Evolutionary conservation across 2,797 vertebrate species (phyloP), one percentile per base, ranked within the genome.

Genomic region (Catharus ustulatus): DNA sequence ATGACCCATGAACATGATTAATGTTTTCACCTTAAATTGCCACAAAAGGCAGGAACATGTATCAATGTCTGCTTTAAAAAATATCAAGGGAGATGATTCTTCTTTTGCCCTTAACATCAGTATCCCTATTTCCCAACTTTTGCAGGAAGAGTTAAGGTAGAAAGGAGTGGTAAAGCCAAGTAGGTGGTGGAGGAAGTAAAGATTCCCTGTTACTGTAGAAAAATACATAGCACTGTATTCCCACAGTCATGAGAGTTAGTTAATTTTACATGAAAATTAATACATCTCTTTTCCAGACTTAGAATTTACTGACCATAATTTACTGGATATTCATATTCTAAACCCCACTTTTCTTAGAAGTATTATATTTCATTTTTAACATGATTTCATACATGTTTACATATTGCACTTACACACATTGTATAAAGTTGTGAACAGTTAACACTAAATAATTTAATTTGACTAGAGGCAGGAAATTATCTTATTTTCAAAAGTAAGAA

Each of bases 331-430:
- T 96, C 79, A 91, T 95, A 95, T 87, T 91, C 86, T 95, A 74
- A 90, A 96, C 94, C 83, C 72, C 95, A 87, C 84, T 95, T 95
- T 90, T 93, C 79, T 93, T 93, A 92, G 55, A 81, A 92, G 63
- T 90, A 89, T 93, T 89, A 82, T 80, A 93, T 94, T 84, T 97
- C 27, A 82, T 91, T 96, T 97, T 90, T 89, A 91, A 91, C 89
- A 95, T 87, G 71, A 96, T 92, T 91, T 88, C 86, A 94, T 74
- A 96, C 76, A 96, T 90, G 96, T 95, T 95, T 91, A 94, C 90
- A 97, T 97, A 98, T 97, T 98, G 98, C 97, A 98, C 98, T 98
- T 97, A 94, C 95, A 98, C 84, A 93, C 85, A 91, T 64, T 67
- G 95, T 96, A 97, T 91, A 96, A 92, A 97, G 90, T 92, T 88